Conservation (phyloP, 2,888 invertebrate species). For the Drosophila pseudotalamancana region DNA sequence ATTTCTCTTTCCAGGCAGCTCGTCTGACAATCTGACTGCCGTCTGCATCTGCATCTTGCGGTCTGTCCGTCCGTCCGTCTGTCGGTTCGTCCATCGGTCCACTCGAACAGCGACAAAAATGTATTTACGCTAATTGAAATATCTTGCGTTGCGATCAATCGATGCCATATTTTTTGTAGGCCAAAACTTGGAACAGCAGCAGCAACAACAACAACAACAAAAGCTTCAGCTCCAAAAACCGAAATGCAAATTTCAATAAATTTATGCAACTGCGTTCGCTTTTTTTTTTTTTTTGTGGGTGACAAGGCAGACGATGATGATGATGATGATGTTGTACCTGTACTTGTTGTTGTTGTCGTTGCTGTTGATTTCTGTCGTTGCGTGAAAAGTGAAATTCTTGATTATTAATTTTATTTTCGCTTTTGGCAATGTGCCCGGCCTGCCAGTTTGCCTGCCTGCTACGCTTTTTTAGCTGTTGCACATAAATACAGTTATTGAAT, state of each 20-base stretch:
- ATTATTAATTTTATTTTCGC: slow-evolving; percentile 81
- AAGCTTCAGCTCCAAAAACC: slow-evolving; percentile 49
- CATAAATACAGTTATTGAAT: slow-evolving; percentile 68
- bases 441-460: slow-evolving; percentile 26
- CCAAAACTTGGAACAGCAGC: slow-evolving; percentile 53
- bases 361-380: slow-evolving; percentile 60
- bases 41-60: too few relatives aligned
- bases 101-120: slow-evolving; percentile 71
- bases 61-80: slow-evolving; percentile 30
- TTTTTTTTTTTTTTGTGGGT: slow-evolving; percentile 69
- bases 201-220: slow-evolving; percentile 25
- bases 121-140: slow-evolving; percentile 81
- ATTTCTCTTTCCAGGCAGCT: slow-evolving; percentile 62
- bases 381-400: slow-evolving; percentile 80
- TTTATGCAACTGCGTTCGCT: slow-evolving; percentile 74
- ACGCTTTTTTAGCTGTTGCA: slow-evolving; percentile 62
- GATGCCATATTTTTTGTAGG: slow-evolving; percentile 78
- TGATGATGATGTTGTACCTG: slow-evolving; percentile 34
- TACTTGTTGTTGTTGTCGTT: slow-evolving; percentile 30
- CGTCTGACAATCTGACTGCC: slow-evolving; percentile 26
- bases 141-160: slow-evolving; percentile 80
- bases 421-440: slow-evolving; percentile 57
- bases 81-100: slow-evolving; percentile 27
- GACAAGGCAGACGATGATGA: slow-evolving; percentile 63
- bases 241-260: slow-evolving; percentile 79